Percentiles rank a stretch among this genome's conserved stretches.
Evolutionary conservation across 2,113 vertebrate genomes (phyloP).

Genomic region (Chaetops frenatus): DNA sequence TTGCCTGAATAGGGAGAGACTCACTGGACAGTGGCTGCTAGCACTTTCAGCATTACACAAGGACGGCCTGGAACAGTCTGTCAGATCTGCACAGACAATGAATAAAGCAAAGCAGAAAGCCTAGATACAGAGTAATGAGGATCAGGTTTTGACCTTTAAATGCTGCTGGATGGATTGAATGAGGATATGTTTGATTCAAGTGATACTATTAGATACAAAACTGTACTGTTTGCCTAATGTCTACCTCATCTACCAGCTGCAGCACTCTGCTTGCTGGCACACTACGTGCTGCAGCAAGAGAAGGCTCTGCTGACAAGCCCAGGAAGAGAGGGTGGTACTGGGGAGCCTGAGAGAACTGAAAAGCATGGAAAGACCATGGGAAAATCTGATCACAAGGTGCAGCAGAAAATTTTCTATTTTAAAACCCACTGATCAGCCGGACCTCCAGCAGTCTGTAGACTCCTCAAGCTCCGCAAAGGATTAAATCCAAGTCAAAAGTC

Average conservation of each 20-base stretch:
- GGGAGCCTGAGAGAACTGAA: neutral
- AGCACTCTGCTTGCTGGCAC: neutral
- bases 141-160: constrained; percentile 17
- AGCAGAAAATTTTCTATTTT: neutral
- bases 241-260: neutral
- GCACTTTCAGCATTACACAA: neutral
- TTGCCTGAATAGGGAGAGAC: neutral
- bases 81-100: neutral
- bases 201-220: neutral
- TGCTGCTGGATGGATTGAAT: neutral
- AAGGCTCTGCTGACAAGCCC: neutral
- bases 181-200: neutral
- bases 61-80: neutral
- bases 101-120: constrained; percentile 9
- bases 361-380: neutral
- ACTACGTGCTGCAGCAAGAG: fast-evolving
- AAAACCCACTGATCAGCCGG: neutral
- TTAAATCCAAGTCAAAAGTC: neutral
- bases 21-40: neutral
- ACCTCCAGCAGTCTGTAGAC: neutral
- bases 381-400: neutral
- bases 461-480: neutral
- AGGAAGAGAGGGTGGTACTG: neutral
- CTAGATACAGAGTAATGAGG: neutral
- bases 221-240: neutral